phyloP scores from a whole-genome alignment of 2,888 invertebrate genomes.

The Pammene aurita region DNA sequence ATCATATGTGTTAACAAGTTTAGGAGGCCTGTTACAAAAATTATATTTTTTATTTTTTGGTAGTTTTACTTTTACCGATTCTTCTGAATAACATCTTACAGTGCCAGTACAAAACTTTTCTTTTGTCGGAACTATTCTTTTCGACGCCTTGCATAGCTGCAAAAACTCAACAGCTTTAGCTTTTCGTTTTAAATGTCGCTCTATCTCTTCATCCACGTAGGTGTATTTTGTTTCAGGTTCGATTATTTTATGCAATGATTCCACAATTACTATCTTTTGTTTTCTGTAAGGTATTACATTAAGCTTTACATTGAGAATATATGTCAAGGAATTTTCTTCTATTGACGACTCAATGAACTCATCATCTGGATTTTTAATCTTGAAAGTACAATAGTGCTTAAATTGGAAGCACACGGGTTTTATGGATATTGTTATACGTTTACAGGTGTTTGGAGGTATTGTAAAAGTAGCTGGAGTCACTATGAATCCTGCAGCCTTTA shows the following conservation, averaged over 20 bases:
- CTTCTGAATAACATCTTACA: conserved; percentile 54
- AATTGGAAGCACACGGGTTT: conserved; percentile 65
- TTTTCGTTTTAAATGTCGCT: conserved; percentile 51
- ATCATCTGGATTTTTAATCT: conserved; percentile 64
- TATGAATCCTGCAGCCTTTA: conserved; percentile 65
- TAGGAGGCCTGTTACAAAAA: conserved; percentile 56
- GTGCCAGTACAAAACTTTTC: conserved; percentile 55
- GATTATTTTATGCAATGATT: conserved; percentile 68
- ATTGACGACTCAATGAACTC: conserved; percentile 43
- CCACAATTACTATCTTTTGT: conserved; percentile 50
- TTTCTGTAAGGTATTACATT: conserved; percentile 57
- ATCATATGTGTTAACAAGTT: conserved; percentile 56
- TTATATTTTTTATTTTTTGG: conserved; percentile 45
- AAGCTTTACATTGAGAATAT: conserved; percentile 56
- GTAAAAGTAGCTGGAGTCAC: conserved; percentile 66
- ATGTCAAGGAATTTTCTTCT: conserved; percentile 58
- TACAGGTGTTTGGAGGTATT: conserved; percentile 67
- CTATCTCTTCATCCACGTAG: conserved; percentile 58
- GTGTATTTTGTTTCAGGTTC: conserved; percentile 62
- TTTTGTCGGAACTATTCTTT: conserved; percentile 48
- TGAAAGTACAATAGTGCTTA: conserved; percentile 56
- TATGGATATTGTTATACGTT: conserved; percentile 56
- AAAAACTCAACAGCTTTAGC: conserved; percentile 55
- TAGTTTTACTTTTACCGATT: conserved; percentile 44
- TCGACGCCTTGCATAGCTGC: conserved; percentile 53